Evolutionary conservation across 1,140 invertebrate genomes (phyloP).

Genomic region (Littorina saxatilis): DNA sequence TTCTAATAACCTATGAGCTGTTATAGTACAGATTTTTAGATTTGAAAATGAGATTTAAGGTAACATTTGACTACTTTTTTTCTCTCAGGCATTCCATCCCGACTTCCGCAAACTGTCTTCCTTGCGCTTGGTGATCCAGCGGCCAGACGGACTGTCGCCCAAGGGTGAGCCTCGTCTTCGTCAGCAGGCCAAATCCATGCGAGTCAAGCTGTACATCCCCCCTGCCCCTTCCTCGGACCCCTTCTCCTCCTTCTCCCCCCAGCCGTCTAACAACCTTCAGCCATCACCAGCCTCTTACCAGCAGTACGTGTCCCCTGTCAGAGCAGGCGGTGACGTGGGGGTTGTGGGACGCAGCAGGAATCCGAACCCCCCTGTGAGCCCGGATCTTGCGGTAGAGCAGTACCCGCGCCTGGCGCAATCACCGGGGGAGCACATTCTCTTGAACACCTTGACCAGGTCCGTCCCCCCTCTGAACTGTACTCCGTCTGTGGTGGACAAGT

Average conservation of each 20-base stretch:
- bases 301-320: background rate
- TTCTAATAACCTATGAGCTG: no score
- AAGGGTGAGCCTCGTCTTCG: background rate
- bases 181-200: background rate
- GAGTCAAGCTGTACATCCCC: background rate
- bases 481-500: background rate
- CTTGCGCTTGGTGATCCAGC: conserved; percentile 27
- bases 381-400: background rate
- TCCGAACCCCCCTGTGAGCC: background rate
- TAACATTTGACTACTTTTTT: no score
- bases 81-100: conserved; percentile 5
- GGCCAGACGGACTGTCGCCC: background rate
- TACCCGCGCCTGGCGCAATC: conserved; percentile 4
- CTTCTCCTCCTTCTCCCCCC: background rate
- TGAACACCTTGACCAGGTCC: background rate
- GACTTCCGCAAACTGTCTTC: conserved; percentile 26
- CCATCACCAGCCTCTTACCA: background rate
- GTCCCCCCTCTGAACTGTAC: no score
- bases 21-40: no score
- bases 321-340: background rate
- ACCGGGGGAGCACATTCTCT: conserved; percentile 27
- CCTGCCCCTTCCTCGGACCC: background rate
- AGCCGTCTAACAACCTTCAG: background rate
- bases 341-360: background rate
- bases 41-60: no score